phyloP scores from a whole-genome alignment of 2,797 vertebrate genomes.

The Dendrocincla tyrannina region DNA sequence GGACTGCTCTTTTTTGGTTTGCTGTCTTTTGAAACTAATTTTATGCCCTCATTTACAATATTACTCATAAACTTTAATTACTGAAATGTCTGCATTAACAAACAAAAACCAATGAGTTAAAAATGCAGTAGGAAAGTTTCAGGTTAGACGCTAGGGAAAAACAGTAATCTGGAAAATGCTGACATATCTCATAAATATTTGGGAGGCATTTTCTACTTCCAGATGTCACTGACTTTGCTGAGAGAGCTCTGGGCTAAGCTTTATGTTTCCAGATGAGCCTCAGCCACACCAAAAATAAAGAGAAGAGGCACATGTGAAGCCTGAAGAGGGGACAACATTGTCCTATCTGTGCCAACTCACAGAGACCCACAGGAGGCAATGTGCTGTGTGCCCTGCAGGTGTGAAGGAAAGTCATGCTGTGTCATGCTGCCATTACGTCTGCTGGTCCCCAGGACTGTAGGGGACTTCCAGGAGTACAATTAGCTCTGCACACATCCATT shows the following conservation, averaged over 20 bases:
- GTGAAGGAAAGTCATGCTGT: neutral
- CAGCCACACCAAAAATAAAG: neutral
- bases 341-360: neutral
- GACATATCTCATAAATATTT: conserved; percentile 53
- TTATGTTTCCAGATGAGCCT: neutral
- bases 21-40: neutral
- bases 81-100: neutral
- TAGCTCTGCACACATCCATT: neutral
- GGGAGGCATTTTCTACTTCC: conserved; percentile 47
- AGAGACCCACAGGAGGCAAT: neutral
- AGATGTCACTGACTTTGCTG: conserved; percentile 25
- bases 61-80: conserved; percentile 30
- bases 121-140: conserved; percentile 27
- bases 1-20: neutral
- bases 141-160: conserved; percentile 1
- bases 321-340: neutral
- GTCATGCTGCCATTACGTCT: neutral
- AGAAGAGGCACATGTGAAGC: neutral
- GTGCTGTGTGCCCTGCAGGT: neutral
- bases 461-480: rapidly evolving
- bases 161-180: conserved; percentile 26
- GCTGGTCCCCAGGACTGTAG: rapidly evolving
- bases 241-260: neutral
- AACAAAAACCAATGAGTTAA: neutral
- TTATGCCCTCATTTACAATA: neutral